These are phyloP conservation scores for Steinernema khuongi DNA, from an alignment of 1,140 invertebrate species.

Conservation along the genomic window DNA sequence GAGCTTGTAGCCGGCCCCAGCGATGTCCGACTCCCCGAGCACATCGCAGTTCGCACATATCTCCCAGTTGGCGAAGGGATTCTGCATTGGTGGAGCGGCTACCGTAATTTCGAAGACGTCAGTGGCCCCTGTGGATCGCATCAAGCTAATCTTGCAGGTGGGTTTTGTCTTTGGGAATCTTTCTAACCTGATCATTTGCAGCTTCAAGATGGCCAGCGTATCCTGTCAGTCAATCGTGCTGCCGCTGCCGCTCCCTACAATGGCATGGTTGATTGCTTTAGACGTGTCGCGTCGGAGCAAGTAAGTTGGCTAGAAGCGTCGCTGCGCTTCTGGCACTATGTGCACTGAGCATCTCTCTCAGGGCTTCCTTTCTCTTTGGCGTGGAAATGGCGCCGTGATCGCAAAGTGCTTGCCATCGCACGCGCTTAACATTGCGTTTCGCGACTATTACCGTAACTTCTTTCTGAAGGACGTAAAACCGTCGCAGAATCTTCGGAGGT, in stretches of 20 bases:
- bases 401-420: conserved; percentile 54
- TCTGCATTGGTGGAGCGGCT: conserved; percentile 38
- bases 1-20: not conserved
- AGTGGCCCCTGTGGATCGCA: conserved; percentile 48
- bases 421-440: conserved; percentile 54
- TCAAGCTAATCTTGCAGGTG: conserved; percentile 51
- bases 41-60: not conserved
- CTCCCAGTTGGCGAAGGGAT: conserved; percentile 16
- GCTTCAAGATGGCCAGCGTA: not conserved
- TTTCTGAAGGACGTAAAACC: conserved; percentile 70
- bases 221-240: not conserved
- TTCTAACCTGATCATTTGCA: not conserved
- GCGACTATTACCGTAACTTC: conserved; percentile 44
- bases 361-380: conserved; percentile 53
- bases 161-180: not conserved
- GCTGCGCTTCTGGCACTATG: not conserved
- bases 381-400: conserved; percentile 53
- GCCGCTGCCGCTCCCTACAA: conserved; percentile 34
- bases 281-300: conserved; percentile 36
- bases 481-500: conserved; percentile 75
- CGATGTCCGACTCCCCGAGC: not conserved
- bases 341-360: conserved; percentile 25
- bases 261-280: conserved; percentile 46
- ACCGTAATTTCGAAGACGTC: conserved; percentile 49
- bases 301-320: not conserved